A percentile compares a stretch with the other conserved stretches of the same genome.
These are phyloP conservation scores for Pomacea canaliculata DNA, from an alignment of 2,888 invertebrate species.

Conservation along the genomic window DNA sequence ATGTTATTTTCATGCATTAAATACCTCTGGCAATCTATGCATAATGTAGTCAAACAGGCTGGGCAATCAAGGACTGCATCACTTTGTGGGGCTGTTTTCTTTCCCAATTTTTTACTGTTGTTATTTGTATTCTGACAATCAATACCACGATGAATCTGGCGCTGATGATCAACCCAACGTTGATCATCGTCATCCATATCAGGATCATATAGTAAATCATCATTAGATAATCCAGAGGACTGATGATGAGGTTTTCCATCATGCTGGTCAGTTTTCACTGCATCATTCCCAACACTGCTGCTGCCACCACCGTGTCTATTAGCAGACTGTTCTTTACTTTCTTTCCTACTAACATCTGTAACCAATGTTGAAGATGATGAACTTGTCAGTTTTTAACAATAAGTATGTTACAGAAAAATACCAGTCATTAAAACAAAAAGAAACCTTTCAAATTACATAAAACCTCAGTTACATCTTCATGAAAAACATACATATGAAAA, in stretches of 20 bases:
- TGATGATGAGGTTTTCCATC: slow-evolving; percentile 54
- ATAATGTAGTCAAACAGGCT: slow-evolving; percentile 74
- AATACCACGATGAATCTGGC: slow-evolving; percentile 62
- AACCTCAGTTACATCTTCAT: too few species aligned
- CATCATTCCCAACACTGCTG: slow-evolving; percentile 43
- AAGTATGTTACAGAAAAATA: too few species aligned
- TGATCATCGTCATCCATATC: slow-evolving; percentile 74
- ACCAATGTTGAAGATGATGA: too few species aligned
- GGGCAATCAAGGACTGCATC: slow-evolving; percentile 76
- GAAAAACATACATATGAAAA: too few species aligned
- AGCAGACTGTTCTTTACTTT: neutral
- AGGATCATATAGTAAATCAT: slow-evolving; percentile 74
- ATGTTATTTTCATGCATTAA: neutral
- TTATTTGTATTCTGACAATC: neutral
- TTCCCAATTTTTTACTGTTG: slow-evolving; percentile 16
- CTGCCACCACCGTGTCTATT: slow-evolving; percentile 29
- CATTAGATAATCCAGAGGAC: slow-evolving; percentile 51
- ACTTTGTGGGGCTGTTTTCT: slow-evolving; percentile 66
- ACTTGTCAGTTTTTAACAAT: too few species aligned
- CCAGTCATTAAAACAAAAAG: too few species aligned
- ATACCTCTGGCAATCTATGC: slow-evolving; percentile 75
- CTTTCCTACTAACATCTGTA: neutral
- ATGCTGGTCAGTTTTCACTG: slow-evolving; percentile 66
- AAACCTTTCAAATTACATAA: too few species aligned
- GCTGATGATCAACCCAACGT: slow-evolving; percentile 72